These are phyloP conservation scores for Lepus americanus DNA, from an alignment of 2,113 vertebrate species.

Conservation along the genomic window DNA sequence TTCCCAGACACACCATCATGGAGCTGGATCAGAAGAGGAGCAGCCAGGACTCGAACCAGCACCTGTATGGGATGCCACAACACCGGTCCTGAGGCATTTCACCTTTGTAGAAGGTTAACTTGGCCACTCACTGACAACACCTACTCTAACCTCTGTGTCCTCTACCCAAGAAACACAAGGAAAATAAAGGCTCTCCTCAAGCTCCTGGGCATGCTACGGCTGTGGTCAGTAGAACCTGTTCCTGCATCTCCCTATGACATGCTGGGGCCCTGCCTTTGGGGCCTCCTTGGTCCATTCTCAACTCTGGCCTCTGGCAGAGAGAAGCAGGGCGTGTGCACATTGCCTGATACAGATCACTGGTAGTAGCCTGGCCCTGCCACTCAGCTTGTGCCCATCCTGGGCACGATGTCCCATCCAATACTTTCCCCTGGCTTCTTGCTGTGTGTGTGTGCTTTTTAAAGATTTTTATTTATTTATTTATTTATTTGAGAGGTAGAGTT, in stretches of 20 bases:
- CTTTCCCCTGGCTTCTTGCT: background rate
- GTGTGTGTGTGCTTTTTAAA: background rate
- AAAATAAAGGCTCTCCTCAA: background rate
- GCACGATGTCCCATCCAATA: too few relatives aligned
- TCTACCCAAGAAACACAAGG: background rate
- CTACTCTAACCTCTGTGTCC: background rate
- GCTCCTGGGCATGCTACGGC: background rate
- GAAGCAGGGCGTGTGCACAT: background rate
- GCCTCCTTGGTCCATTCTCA: background rate
- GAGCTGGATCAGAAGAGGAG: too few relatives aligned
- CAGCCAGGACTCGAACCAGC: too few relatives aligned
- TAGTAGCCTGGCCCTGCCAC: rapidly evolving
- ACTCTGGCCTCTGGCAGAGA: background rate
- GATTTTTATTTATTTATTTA: too few relatives aligned
- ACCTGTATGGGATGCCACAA: too few relatives aligned
- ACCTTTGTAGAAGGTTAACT: background rate
- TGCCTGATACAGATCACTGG: background rate
- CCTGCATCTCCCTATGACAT: background rate
- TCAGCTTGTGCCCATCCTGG: rapidly evolving
- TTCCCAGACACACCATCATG: too few relatives aligned
- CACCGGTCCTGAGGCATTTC: background rate
- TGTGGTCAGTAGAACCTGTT: background rate
- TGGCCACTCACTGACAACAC: background rate
- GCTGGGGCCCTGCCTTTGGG: background rate
- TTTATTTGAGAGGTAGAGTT: too few relatives aligned